Base-by-base conservation (phyloP, 2,888 invertebrate genomes). In the Seira sanloemensis region DNA sequence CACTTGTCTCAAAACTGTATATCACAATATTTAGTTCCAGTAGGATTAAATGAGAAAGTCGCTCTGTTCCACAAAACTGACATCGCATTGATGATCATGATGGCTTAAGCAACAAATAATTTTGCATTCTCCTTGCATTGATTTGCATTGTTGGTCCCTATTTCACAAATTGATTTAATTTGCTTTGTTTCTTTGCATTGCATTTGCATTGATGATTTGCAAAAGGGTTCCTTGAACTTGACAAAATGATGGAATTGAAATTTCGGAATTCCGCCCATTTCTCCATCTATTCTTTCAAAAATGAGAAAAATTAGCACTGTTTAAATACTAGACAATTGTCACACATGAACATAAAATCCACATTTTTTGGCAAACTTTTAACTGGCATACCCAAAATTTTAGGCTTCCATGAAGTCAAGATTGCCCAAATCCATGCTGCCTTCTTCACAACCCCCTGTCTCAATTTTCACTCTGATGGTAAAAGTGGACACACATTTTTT, bases 191-290 rank as follows among this genome's bases (percentile, higher is more conserved):
- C 50, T 50, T 37, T 37, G 37, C 50, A n/a, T 23, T 72, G 66
- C 75, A 74, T 75, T 75, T 65, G 66, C 37, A 46, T 76, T 76
- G 76, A 26, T 65, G 21, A 65, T 23, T 65, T 9, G 23, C 46
- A 46, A 46, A 46, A 5, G 23, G 23, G 23, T 23, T 37, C 69
- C 16, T 18, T 26, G 18, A n/a, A 58, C 50, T 46, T 66, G 65
- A 24, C 21, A 4, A 18, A 67, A 67, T 25, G 21, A 12, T 71
- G 50, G 50, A 50, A 50, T 50, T 50, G 2, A 50, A 50, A 37
- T 37, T 37, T 12, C 37, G 4, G 37, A 37, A 7, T 37, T 37
- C 12, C 12, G 5, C 37, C 37, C 37, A 37, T 37, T 37, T 37
- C 37, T 37, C 37, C 4, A 37, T 7, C 12, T 37, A 37, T 37